Base-by-base conservation (phyloP, 1,140 invertebrate species). In the Drosophila miranda region DNA sequence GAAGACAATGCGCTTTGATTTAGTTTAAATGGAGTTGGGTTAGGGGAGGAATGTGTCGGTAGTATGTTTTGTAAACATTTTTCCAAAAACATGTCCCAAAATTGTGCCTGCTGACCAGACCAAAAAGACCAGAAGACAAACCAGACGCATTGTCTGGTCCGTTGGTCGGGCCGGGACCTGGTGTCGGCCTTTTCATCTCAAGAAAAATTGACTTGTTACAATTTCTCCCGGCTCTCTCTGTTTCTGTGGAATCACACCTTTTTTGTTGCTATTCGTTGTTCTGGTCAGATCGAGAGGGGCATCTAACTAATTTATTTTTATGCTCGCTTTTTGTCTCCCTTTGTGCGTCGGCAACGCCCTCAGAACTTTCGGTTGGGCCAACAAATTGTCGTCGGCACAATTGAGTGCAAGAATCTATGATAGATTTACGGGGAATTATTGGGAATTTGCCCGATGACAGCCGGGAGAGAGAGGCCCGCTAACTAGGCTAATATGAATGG, bases 11-110 rank as follows among this genome's bases (percentile, higher is more conserved):
- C 26, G 5, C 23, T 57, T 55, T 60, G 80, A 82, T 86, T 78
- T 81, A 62, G 56, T 70, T 78, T 57, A 77, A 86, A 81, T 80
- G 78, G 71, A 78, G 56, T 56, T 45, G 52, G 26, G 23, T 42
- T 42, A 11, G 34, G 62, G 66, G 23, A 26, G 58, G 44, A 51
- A 57, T 28, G 46, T 75, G 67, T 59, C 63, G 68, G 77, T 38
- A 49, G 43, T 56, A 69, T 87, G 78, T 87, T 87, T 86, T 87
- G 82, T 87, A 88, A 87, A 87, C 83, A 87, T 68, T 78, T 74
- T 81, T 77, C 78, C 63, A 77, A 82, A 82, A 82, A 74, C 60
- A 73, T 69, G 74, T 77, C 42, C 34, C 78, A 79, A 79, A 34
- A 34, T 3, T 34, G 28, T 64, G 64, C 61, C 61, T 23, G 76